Evolutionary conservation across 1,140 invertebrate species (phyloP), one percentile per base, ranked within the genome.

Genomic region (silkworm (Bombyx mori)): DNA sequence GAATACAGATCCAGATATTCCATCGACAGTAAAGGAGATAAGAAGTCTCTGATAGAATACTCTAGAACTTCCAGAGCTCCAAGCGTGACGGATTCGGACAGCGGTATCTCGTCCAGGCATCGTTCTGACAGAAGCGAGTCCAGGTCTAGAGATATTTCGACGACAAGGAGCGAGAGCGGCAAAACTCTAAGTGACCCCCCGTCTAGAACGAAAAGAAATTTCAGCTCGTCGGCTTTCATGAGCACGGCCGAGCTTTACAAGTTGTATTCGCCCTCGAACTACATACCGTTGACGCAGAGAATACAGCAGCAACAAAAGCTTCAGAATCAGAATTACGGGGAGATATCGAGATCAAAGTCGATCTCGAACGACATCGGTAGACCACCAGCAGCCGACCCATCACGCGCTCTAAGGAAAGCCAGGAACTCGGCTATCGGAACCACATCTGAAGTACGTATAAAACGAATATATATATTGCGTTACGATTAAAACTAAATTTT

Each of bases 221-320:
- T 76, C 1, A 55, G 64, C 51, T 74, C 77, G 6, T 76, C 75
- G 6, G 74, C 82, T 44, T 70, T 71, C 7, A 86, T 89, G 70
- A 89, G 88, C 0, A 83, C 89, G 0, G 89, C 90, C 3, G 92
- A 92, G 51, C 68, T 92, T 4, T 89, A 90, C 65, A 90, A 89
- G 57, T 91, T 91, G 65, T 92, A 92, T 66, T 92, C 91, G 1
- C 90, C 91, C 7, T 77, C 89, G 6, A 90, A 90, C 60, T 92
- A 93, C 71, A 86, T 91, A 53, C 91, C 91, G 7, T 86, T 90
- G 42, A 89, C 90, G 6, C 86, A 89, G 55, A 76, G 90, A 55
- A 79, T 90, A 63, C 73, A 82, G 51, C 63, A 66, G 22, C 68
- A 71, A 46, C 73, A 80, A 44, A 68, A 71, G 65, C n/a, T 51